These are phyloP conservation scores for Notolepis coatsorum DNA, from an alignment of 2,797 vertebrate genomes.

Conservation along the genomic window DNA sequence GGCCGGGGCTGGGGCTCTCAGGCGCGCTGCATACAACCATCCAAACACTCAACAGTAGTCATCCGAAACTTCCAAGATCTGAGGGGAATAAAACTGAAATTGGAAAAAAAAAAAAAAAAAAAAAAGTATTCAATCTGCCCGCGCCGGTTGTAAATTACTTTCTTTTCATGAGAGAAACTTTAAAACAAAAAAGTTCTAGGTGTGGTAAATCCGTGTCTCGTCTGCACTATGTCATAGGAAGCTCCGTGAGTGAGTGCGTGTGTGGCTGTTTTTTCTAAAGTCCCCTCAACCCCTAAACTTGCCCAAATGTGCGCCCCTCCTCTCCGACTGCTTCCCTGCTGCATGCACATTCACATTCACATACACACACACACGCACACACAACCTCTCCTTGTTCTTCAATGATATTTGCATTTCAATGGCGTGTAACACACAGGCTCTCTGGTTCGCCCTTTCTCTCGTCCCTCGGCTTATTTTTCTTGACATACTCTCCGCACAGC, in stretches of 20 bases:
- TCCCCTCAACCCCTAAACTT: slow-evolving; percentile 83
- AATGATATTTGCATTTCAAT: slow-evolving; percentile 90
- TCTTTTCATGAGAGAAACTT: slow-evolving; percentile 14
- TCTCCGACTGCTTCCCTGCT: slow-evolving; percentile 73
- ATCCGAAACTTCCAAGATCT: slow-evolving; percentile 6
- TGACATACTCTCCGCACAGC: slow-evolving; percentile 60
- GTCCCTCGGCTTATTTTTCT: slow-evolving; percentile 66
- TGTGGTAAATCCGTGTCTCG: slow-evolving; percentile 59
- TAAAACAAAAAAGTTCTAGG: slow-evolving; percentile 9
- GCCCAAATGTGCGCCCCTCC: slow-evolving; percentile 81
- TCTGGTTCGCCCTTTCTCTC: slow-evolving; percentile 49
- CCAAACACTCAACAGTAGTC: slow-evolving; percentile 37
- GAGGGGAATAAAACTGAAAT: no score
- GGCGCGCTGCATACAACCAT: slow-evolving; percentile 53
- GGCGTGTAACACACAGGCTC: slow-evolving; percentile 82
- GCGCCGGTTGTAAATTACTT: background rate
- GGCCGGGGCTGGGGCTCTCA: slow-evolving; percentile 61
- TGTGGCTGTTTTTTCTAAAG: slow-evolving; percentile 85
- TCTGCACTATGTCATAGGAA: slow-evolving; percentile 71
- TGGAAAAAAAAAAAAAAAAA: background rate
- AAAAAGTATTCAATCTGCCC: background rate
- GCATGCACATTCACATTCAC: slow-evolving; percentile 61
- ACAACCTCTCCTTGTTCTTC: slow-evolving; percentile 88
- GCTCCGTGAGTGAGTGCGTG: slow-evolving; percentile 65
- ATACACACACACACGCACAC: slow-evolving; percentile 68